Evolutionary conservation across 1,140 invertebrate species (phyloP).

Genomic region (Drosophila biarmipes): DNA sequence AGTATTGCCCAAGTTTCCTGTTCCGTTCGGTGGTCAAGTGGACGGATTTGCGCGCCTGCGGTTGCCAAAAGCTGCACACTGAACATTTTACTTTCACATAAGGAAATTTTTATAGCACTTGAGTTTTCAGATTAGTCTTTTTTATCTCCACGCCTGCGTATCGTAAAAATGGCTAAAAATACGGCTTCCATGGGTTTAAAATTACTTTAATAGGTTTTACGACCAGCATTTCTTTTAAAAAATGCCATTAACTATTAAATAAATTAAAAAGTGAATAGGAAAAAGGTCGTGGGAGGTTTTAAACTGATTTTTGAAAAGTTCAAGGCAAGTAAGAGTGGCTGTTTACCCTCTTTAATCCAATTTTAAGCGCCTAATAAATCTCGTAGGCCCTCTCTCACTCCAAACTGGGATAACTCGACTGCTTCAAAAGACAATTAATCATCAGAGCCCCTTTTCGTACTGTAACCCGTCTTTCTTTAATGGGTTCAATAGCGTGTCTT

Average conservation of each 20-base stretch:
- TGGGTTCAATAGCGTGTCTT: constrained; percentile 33
- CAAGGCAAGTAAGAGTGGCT: too few relatives aligned
- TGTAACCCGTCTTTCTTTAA: constrained; percentile 13
- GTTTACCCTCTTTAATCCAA: too few relatives aligned
- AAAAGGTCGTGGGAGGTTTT: too few relatives aligned
- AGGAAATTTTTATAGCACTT: constrained; percentile 18
- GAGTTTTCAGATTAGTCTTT: constrained; percentile 14
- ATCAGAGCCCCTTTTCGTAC: constrained; percentile 1
- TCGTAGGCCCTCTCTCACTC: not conserved
- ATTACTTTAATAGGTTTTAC: not conserved
- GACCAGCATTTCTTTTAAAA: too few relatives aligned
- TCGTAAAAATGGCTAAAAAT: not conserved
- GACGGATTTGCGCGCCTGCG: constrained; percentile 57
- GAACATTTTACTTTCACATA: constrained; percentile 60
- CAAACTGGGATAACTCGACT: not conserved
- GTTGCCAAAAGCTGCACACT: constrained; percentile 39
- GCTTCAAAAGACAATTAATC: constrained; percentile 5
- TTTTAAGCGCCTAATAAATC: not conserved
- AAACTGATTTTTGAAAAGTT: not conserved
- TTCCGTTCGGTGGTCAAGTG: constrained; percentile 60
- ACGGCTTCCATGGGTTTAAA: not conserved
- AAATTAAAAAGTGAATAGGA: too few relatives aligned
- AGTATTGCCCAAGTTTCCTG: constrained; percentile 74
- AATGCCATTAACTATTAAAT: too few relatives aligned
- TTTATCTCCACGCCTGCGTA: constrained; percentile 5